phyloP scores from a whole-genome alignment of 2,113 vertebrate genomes.

The Cynoglossus semilaevis region DNA sequence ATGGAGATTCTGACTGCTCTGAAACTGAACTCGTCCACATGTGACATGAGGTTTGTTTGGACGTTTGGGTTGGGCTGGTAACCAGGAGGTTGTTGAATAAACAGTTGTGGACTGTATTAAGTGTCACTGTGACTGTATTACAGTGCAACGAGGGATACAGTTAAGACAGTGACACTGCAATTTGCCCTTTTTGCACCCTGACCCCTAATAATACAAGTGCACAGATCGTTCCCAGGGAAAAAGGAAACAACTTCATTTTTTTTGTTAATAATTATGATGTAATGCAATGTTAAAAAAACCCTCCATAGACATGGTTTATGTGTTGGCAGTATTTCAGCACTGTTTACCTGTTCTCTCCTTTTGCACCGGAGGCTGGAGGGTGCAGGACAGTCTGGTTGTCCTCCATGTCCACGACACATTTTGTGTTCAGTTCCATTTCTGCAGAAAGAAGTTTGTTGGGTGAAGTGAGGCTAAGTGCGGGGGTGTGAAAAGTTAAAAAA shows the following conservation, averaged over 20 bases:
- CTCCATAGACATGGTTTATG: no score
- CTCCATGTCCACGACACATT: slow-evolving; percentile 98
- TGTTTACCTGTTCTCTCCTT: slow-evolving; percentile 87
- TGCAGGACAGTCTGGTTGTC: slow-evolving; percentile 95
- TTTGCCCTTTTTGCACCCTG: slow-evolving; percentile 5
- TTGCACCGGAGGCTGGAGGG: slow-evolving; percentile 86
- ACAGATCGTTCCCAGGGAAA: not conserved
- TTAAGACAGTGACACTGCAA: slow-evolving; percentile 9
- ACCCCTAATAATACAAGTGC: not conserved
- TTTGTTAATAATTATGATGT: no score
- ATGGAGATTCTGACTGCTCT: not conserved
- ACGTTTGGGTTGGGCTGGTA: not conserved
- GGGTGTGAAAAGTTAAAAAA: slow-evolving; percentile 24
- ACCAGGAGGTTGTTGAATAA: not conserved
- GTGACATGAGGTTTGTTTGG: not conserved
- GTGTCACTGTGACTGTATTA: slow-evolving; percentile 14
- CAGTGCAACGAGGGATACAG: slow-evolving; percentile 13
- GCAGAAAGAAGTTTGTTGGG: slow-evolving; percentile 63
- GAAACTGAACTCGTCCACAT: not conserved
- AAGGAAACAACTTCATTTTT: no score
- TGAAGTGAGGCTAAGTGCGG: slow-evolving; percentile 36
- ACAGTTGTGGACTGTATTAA: not conserved
- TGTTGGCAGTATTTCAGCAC: slow-evolving; percentile 18
- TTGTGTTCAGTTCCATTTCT: slow-evolving; percentile 97
- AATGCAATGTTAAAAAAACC: no score